Evolutionary conservation across 1,140 invertebrate genomes (phyloP).

Genomic region (Acromyrmex echinatior): DNA sequence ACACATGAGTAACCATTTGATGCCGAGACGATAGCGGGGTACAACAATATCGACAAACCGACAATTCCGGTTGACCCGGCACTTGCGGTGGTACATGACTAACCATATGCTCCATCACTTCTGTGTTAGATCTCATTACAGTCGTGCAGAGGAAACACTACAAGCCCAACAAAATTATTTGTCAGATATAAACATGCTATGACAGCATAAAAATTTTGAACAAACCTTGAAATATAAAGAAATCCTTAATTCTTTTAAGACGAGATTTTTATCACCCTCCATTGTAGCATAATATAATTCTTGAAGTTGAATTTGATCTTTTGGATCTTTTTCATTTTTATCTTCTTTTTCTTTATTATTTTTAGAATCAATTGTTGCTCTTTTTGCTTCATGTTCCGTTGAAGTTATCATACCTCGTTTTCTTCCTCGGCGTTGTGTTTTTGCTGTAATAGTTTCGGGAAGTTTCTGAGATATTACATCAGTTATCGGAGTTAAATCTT

Average conservation of each 20-base stretch:
- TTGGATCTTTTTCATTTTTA: conserved; percentile 74
- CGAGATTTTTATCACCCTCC: conserved; percentile 78
- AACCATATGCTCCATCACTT: conserved; percentile 91
- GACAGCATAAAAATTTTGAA: not conserved
- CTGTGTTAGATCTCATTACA: conserved; percentile 87
- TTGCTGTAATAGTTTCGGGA: conserved; percentile 70
- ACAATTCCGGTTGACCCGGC: conserved; percentile 81
- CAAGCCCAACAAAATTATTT: conserved; percentile 84
- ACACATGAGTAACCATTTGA: conserved; percentile 83
- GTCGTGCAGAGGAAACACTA: conserved; percentile 88
- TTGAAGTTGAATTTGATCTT: conserved; percentile 80
- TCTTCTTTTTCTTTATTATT: conserved; percentile 48
- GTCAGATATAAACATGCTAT: not conserved
- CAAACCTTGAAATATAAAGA: conserved; percentile 80
- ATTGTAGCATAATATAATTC: conserved; percentile 84
- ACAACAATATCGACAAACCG: conserved; percentile 85
- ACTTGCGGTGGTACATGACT: conserved; percentile 88
- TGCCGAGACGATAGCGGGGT: conserved; percentile 84
- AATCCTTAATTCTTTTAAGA: conserved; percentile 77
- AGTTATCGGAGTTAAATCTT: conserved; percentile 54
- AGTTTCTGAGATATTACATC: conserved; percentile 39
- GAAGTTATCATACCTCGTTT: conserved; percentile 77
- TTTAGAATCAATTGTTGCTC: conserved; percentile 68
- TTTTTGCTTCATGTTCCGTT: conserved; percentile 75
- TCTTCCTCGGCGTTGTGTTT: conserved; percentile 80